Conservation (phyloP, 2,797 vertebrate species). For the Sebastes nivosus region DNA sequence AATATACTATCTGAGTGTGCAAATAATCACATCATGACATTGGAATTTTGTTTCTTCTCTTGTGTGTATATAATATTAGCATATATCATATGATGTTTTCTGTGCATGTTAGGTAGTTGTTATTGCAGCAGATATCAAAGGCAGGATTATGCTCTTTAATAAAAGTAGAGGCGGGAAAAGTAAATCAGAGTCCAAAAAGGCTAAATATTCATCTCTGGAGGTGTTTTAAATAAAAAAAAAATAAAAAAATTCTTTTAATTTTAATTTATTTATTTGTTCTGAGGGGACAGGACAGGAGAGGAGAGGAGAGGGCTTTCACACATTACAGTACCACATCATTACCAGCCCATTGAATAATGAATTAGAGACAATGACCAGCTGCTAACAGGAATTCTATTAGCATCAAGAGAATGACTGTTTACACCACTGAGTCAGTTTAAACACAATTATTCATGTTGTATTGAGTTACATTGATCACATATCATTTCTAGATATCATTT, state of each 20-base stretch:
- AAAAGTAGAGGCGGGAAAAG: neutral
- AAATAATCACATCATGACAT: neutral
- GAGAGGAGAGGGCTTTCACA: slow-evolving; percentile 25
- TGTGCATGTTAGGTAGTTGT: neutral
- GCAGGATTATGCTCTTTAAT: neutral
- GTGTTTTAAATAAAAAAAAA: neutral
- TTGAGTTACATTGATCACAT: slow-evolving; percentile 1
- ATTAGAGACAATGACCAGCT: slow-evolving; percentile 65
- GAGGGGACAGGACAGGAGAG: neutral
- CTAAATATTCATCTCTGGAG: neutral
- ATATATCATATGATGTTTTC: neutral
- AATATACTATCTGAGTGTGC: neutral
- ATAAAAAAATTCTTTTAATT: too few relatives aligned
- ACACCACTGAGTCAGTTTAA: slow-evolving; percentile 32
- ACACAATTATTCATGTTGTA: slow-evolving; percentile 32
- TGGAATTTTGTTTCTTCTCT: neutral
- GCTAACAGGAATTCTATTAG: slow-evolving; percentile 69
- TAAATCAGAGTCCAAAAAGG: neutral
- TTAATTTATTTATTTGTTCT: neutral
- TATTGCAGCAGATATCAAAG: neutral
- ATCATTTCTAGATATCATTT: neutral
- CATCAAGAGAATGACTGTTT: slow-evolving; percentile 69
- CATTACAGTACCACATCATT: slow-evolving; percentile 47
- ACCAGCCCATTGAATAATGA: slow-evolving; percentile 64
- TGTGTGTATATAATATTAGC: neutral